Base-by-base conservation (phyloP, 2,113 vertebrate genomes). In the Dendrocopos noguchii region DNA sequence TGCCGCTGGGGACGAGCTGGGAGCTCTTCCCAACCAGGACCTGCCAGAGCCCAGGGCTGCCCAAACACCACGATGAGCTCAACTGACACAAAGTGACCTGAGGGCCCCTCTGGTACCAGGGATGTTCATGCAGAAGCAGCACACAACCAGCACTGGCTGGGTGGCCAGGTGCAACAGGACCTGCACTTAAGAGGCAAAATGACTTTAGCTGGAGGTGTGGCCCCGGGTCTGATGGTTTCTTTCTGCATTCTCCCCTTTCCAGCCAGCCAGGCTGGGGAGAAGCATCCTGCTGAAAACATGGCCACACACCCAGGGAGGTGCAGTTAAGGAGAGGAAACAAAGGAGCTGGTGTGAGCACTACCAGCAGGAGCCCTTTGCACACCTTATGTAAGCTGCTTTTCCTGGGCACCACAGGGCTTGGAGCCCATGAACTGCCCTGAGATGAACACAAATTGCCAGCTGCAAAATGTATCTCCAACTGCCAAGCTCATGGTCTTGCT, bases 141-240 rank as follows among this genome's bases (percentile, higher is more conserved):
- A 22, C 65, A 21, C 20, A 16, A 0, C 3, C 1, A 1, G 29
- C 53, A 28, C 0, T 1, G 29, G 27, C 7, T 1, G 3, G 25
- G 55, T 5, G 22, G 29, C 7, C 33, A 53, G 20, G 22, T 78
- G 47, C 52, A 84, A 77, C 63, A 46, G 33, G 7, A 42, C 0
- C 0, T 1, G 24, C 24, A 28, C 24, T 24, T 24, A 57, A 70
- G 52, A 63, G 61, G 36, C 21, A 84, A 50, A 71, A 64, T 21
- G 11, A 44, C 52, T 68, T 29, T 18, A 87, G 71, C 33, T 6
- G 7, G 65, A 74, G 31, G 12, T 13, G 6, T 21, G 14, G 61
- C 50, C 59, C 76, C 88, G 70, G 8, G 46, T 16, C 19, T 15
- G 25, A 15, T 16, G 7, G 28, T 33, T 28, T 77, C n/a, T 25